A percentile compares a stretch with the other conserved stretches of the same genome.
Evolutionary conservation across 2,113 vertebrate species (phyloP).

Genomic region (Centropus bengalensis): DNA sequence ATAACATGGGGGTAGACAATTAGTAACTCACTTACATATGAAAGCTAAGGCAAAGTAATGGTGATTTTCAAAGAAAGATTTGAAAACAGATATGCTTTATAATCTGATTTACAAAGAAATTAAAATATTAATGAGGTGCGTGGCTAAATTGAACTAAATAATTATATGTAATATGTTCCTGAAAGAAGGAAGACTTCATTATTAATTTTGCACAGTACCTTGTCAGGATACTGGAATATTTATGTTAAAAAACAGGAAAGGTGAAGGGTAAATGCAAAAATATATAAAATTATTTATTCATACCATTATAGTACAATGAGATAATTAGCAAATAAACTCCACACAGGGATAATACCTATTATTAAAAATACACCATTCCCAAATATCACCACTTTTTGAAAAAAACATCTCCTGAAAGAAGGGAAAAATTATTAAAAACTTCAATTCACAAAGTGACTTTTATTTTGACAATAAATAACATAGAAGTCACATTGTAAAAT

Average conservation of each 20-base stretch:
- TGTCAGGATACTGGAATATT: not conserved
- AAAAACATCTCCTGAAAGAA: constrained; percentile 55
- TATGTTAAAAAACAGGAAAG: not conserved
- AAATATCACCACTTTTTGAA: constrained; percentile 41
- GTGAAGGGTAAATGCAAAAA: not conserved
- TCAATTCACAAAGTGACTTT: constrained; percentile 78
- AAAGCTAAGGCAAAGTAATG: not conserved
- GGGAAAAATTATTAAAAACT: constrained; percentile 75
- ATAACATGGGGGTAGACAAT: not conserved
- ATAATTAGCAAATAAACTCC: constrained; percentile 12
- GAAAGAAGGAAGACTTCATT: not conserved
- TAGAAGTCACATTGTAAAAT: constrained; percentile 78
- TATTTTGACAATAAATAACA: constrained; percentile 79
- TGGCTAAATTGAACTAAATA: not conserved
- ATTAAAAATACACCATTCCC: not conserved
- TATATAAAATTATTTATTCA: not conserved
- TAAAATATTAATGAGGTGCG: not conserved
- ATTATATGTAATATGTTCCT: not conserved
- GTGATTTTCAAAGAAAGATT: not conserved
- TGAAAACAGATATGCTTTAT: not conserved
- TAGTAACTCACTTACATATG: not conserved
- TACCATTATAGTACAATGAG: not conserved
- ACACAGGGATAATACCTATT: not conserved
- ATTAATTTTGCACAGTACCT: not conserved
- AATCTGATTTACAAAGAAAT: not conserved